Evolutionary conservation across 1,140 invertebrate species (phyloP).

Genomic region (Euschistus heros): DNA sequence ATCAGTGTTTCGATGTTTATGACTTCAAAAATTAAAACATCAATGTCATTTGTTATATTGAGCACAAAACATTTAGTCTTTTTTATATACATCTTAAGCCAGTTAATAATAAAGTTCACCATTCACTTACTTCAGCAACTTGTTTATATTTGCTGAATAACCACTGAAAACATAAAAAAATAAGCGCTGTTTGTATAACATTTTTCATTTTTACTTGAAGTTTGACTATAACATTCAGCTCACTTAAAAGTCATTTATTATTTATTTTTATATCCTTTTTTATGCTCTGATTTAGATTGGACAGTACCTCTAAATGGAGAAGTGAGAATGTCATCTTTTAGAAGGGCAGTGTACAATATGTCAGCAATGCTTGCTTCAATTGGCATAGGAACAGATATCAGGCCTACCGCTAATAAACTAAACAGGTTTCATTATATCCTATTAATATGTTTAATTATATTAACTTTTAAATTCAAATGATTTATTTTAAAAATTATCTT

Average conservation of each 20-base stretch:
- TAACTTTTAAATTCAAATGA: background rate
- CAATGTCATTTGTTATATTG: too few relatives aligned
- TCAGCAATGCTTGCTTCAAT: conserved; percentile 79
- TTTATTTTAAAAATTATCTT: background rate
- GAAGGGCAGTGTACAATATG: conserved; percentile 79
- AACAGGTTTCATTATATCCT: background rate
- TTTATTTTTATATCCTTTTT: background rate
- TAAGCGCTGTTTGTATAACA: too few relatives aligned
- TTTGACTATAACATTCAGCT: too few relatives aligned
- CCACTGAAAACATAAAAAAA: too few relatives aligned
- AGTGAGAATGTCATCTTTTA: conserved; percentile 67
- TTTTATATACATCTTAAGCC: too few relatives aligned
- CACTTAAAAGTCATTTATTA: background rate
- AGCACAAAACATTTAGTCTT: too few relatives aligned
- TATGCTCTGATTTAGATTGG: conserved; percentile 19
- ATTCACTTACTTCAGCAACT: too few relatives aligned
- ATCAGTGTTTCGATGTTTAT: too few relatives aligned
- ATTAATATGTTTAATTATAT: background rate
- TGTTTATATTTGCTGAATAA: too few relatives aligned
- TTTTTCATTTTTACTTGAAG: too few relatives aligned
- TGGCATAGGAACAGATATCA: conserved; percentile 80
- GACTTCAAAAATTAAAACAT: too few relatives aligned
- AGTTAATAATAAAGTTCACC: too few relatives aligned
- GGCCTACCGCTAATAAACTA: conserved; percentile 32
- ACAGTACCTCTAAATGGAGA: conserved; percentile 47